Percentiles rank a stretch among this genome's conserved stretches.
These are phyloP conservation scores for Atractosteus spatula DNA, from an alignment of 2,113 vertebrate species.

Conservation along the genomic window DNA sequence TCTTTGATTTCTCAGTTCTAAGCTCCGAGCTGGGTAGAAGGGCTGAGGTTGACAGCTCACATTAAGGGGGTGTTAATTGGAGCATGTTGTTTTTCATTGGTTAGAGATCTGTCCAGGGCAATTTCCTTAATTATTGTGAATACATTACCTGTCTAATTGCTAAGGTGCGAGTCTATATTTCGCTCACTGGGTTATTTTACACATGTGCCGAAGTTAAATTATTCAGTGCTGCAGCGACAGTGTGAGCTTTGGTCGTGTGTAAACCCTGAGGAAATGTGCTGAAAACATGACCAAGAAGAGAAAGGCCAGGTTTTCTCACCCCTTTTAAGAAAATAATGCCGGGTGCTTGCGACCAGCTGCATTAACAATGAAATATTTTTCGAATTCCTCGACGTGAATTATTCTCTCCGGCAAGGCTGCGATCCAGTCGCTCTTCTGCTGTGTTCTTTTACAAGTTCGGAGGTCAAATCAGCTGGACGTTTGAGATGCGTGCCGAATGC, in stretches of 20 bases:
- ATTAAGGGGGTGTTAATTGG: constrained; percentile 92
- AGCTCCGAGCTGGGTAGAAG: constrained; percentile 77
- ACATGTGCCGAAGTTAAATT: constrained; percentile 1
- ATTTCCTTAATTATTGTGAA: constrained; percentile 16
- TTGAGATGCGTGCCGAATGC: no score
- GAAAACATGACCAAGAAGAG: no score
- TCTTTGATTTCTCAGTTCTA: constrained; percentile 93
- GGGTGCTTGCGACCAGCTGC: no score
- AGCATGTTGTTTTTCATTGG: constrained; percentile 63
- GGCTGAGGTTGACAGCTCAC: constrained; percentile 64
- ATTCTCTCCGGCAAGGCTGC: no score
- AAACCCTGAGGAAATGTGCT: not conserved
- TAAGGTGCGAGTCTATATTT: constrained; percentile 32
- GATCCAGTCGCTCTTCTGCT: no score
- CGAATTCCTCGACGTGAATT: no score
- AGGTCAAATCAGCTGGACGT: no score
- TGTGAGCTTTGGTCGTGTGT: not conserved
- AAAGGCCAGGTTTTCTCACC: no score
- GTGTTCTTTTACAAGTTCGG: no score
- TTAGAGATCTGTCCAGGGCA: constrained; percentile 32
- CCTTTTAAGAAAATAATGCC: no score
- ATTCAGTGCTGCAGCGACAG: not conserved
- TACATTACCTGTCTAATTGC: constrained; percentile 43
- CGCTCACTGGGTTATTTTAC: not conserved
- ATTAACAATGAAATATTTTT: no score